Evolutionary conservation across 2,113 vertebrate genomes (phyloP).

Genomic region (Spizaetus ornatus): DNA sequence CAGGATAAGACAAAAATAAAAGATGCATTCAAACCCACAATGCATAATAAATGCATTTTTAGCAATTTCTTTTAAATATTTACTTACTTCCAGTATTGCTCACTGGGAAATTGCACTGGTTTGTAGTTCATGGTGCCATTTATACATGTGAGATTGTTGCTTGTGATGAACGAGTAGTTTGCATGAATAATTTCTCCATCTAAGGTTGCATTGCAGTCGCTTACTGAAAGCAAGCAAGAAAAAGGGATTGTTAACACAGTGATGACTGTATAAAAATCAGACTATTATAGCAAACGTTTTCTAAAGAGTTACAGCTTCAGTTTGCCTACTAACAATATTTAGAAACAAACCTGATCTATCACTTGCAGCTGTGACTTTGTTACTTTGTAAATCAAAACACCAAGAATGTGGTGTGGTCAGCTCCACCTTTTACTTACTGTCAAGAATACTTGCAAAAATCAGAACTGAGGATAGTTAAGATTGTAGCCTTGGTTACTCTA

Average conservation of each 20-base stretch:
- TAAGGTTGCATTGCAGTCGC: constrained; percentile 70
- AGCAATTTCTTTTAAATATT: not conserved
- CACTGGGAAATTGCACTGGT: constrained; percentile 81
- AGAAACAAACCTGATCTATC: not conserved
- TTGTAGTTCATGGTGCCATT: constrained; percentile 58
- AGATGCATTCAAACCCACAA: not conserved
- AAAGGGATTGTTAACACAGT: not conserved
- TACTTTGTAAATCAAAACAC: not conserved
- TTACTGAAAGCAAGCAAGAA: constrained; percentile 48
- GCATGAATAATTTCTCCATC: not conserved
- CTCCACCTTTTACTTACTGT: accelerated
- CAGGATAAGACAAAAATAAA: not conserved
- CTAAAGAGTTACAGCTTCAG: not conserved
- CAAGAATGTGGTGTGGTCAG: not conserved
- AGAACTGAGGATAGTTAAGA: not conserved
- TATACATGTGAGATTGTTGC: constrained; percentile 72
- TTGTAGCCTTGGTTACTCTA: not conserved
- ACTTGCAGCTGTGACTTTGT: not conserved
- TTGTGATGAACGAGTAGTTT: constrained; percentile 55
- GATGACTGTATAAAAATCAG: not conserved
- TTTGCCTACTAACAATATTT: not conserved
- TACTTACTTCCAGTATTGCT: constrained; percentile 95
- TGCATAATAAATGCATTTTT: not conserved
- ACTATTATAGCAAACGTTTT: not conserved
- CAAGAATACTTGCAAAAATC: not conserved